Base-by-base conservation (phyloP, 2,888 invertebrate species). In the Chloromyia formosa region DNA sequence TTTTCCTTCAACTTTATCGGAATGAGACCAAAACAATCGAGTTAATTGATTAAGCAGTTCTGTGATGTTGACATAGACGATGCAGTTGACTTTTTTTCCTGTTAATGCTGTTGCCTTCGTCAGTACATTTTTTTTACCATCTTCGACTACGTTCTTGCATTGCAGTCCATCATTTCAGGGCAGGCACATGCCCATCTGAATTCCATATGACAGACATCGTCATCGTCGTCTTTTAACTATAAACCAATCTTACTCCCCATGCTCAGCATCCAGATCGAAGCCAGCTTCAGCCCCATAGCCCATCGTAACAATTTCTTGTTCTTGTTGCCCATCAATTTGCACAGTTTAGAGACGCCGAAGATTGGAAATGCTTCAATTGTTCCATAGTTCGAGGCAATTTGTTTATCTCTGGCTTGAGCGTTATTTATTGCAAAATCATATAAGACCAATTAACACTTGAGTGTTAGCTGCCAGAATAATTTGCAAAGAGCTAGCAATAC, bases 391-490 rank as follows among this genome's bases (percentile, higher is more conserved):
- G 3, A 35, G 42, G 20, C 66, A 66, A 66, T 45, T 66, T 66
- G 66, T 66, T 66, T 66, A 66, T 66, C 66, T 35, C 3, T 66
- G 66, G 66, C 66, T 66, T 66, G 45, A 66, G 45, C 18, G 71
- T 71, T 71, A 71, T 71, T 71, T 71, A 71, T 71, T 56, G 71
- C 71, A 56, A 71, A 71, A 56, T 71, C 56, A 71, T 71, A 56
- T 71, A 56, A 58, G 56, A 56, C 71, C 71, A 71, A 71, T 71
- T 71, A 71, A 71, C 71, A 71, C 71, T 56, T 18, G 58, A 40
- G 20, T 56, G 40, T 40, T 56, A 40, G 40, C 40, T 18, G 71
- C 22, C 40, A 71, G 71, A 66, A 66, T 23, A 56, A 56, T 71
- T 27, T 56, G 71, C 56, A 71, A 68, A 22, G 66, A 23, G 35